Evolutionary conservation across 2,797 vertebrate genomes (phyloP).

Genomic region (Danio choprae): DNA sequence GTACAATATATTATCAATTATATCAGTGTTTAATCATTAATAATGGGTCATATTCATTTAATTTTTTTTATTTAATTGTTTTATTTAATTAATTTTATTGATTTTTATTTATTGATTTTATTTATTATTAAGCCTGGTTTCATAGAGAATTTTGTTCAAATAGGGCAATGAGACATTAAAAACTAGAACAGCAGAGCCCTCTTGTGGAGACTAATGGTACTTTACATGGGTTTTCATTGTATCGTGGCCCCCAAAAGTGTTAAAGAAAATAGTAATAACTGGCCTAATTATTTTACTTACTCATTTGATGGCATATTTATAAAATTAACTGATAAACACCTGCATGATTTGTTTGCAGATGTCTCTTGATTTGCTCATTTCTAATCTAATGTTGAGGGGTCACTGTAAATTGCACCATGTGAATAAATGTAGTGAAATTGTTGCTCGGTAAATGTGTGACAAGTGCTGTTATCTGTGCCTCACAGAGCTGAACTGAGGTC

Average conservation of each 20-base stretch:
- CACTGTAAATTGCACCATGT: slow-evolving; percentile 1
- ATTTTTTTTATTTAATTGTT: too few species aligned
- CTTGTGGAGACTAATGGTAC: slow-evolving; percentile 23
- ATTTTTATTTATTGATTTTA: too few species aligned
- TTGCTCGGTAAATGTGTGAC: slow-evolving; percentile 45
- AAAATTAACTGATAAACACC: background rate
- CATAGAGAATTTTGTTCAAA: background rate
- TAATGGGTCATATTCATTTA: too few species aligned
- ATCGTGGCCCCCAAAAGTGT: background rate
- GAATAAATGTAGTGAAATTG: slow-evolving; percentile 10
- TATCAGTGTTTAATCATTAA: too few species aligned
- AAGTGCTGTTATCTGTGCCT: slow-evolving; percentile 64
- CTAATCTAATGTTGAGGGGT: background rate
- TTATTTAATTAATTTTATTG: too few species aligned
- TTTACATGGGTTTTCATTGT: background rate
- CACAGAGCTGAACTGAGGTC: slow-evolving; percentile 48
- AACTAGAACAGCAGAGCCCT: background rate
- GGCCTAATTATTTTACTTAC: too few species aligned
- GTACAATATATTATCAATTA: too few species aligned
- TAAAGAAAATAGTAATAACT: background rate
- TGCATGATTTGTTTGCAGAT: background rate
- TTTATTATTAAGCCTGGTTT: too few species aligned
- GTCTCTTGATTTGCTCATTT: background rate
- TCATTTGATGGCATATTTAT: background rate
- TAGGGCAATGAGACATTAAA: background rate